Percentiles rank a stretch among this genome's conserved stretches.
Conservation (phyloP, 2,113 vertebrate genomes). For the Hassar affinis region DNA sequence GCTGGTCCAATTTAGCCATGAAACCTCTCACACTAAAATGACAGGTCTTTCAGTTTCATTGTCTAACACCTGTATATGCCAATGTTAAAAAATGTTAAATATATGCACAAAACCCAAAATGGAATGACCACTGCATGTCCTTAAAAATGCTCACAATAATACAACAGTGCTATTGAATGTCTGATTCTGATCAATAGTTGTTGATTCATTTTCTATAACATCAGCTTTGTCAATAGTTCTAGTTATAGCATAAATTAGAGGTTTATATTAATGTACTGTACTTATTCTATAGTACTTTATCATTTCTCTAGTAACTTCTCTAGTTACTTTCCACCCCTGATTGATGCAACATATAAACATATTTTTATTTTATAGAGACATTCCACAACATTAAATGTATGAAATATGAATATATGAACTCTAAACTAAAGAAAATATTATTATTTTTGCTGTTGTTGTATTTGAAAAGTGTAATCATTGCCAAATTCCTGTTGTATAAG, state of each 20-base stretch:
- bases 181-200: background rate
- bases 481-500: background rate
- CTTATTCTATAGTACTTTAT: background rate
- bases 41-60: too few relatives aligned
- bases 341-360: background rate
- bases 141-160: too few relatives aligned
- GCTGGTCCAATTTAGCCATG: too few relatives aligned
- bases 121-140: too few relatives aligned
- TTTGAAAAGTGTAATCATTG: too few relatives aligned
- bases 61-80: too few relatives aligned
- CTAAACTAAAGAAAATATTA: too few relatives aligned
- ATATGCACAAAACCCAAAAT: too few relatives aligned
- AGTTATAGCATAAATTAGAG: background rate
- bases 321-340: too few relatives aligned
- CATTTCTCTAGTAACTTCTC: background rate
- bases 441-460: too few relatives aligned
- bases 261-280: background rate
- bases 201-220: background rate
- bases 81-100: too few relatives aligned
- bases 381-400: background rate
- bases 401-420: background rate
- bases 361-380: background rate
- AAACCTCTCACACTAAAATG: too few relatives aligned
- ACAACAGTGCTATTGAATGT: background rate
- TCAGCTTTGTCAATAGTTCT: background rate